Percentiles rank a stretch among this genome's conserved stretches.
These are phyloP conservation scores for Calypte anna DNA, from an alignment of 2,113 vertebrate genomes.

Conservation along the genomic window DNA sequence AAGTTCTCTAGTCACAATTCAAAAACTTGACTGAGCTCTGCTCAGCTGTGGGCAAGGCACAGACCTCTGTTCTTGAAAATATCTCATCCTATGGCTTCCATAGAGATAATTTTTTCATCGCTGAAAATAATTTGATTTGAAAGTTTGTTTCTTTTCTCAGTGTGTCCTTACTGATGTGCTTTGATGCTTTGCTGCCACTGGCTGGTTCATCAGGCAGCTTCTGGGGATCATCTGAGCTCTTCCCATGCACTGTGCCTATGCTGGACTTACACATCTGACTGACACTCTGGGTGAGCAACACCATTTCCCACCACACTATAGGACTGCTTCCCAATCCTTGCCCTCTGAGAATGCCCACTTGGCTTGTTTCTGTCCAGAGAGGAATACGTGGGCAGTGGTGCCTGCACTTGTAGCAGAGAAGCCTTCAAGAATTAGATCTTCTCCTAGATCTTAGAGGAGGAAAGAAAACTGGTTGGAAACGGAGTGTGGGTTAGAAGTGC, in stretches of 20 bases:
- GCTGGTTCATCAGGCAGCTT: background rate
- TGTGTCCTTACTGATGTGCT: background rate
- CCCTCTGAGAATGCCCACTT: background rate
- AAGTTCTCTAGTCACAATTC: background rate
- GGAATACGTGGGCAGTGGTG: background rate
- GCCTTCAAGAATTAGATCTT: background rate
- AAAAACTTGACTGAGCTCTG: background rate
- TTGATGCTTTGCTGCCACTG: background rate
- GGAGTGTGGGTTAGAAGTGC: background rate
- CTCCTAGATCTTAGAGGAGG: background rate
- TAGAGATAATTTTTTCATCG: background rate
- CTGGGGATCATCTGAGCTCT: background rate
- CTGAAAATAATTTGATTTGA: background rate
- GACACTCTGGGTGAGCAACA: background rate
- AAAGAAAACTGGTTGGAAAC: background rate
- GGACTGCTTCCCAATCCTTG: background rate
- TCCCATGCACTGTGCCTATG: background rate
- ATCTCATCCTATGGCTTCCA: background rate
- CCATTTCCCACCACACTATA: background rate
- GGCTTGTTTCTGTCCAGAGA: background rate
- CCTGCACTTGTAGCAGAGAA: background rate
- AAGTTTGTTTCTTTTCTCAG: background rate
- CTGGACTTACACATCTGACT: accelerated
- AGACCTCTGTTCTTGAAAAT: background rate
- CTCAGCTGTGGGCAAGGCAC: background rate